Conservation (phyloP, 2,113 vertebrate species). For the Coryphaenoides rupestris region DNA sequence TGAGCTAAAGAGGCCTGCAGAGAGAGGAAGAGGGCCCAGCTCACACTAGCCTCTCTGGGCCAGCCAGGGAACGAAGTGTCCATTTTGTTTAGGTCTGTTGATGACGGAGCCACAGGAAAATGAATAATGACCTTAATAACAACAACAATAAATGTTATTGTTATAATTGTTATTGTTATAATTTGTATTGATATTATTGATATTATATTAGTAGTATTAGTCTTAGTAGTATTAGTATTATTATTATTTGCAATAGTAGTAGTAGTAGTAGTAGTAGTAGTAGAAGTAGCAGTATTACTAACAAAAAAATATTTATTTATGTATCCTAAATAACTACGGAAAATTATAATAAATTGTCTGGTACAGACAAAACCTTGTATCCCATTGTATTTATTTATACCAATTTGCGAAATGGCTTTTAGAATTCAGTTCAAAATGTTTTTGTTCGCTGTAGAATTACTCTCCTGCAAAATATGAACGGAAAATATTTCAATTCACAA, state of each 20-base stretch:
- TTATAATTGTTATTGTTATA: not conserved
- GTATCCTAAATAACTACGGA: no score
- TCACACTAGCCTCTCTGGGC: conserved; percentile 34
- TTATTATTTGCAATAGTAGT: not conserved
- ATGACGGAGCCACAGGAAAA: conserved; percentile 13
- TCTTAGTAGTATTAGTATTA: not conserved
- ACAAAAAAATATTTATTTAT: no score
- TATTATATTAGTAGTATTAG: not conserved
- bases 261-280: not conserved
- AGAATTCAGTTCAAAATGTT: no score
- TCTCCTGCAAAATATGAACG: no score
- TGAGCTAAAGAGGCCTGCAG: conserved; percentile 60
- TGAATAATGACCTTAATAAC: not conserved
- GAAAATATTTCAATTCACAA: no score
- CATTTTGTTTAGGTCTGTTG: conserved; percentile 44
- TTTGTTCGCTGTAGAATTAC: no score
- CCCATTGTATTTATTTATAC: no score
- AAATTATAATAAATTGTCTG: no score
- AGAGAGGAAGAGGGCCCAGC: conserved; percentile 28
- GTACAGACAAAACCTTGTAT: no score
- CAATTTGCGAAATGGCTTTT: no score
- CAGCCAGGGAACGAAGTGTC: conserved; percentile 30
- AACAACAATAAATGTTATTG: not conserved
- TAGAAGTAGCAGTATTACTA: no score
- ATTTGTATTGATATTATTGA: not conserved